Base-by-base conservation (phyloP, 2,888 invertebrate genomes). In the Agrochola lychnidis region DNA sequence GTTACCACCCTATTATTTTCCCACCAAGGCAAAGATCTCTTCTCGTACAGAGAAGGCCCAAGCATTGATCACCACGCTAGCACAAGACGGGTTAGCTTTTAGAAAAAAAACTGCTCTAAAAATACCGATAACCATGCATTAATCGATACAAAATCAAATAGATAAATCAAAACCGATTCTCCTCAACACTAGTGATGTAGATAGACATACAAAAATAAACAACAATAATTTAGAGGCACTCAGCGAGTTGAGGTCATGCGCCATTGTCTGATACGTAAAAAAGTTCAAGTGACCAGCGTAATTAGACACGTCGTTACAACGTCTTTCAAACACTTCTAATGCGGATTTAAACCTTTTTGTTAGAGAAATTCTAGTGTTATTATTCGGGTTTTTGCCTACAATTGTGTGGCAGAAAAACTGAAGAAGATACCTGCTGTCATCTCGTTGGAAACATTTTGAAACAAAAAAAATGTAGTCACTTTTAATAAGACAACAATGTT, bases 231-330 rank as follows among this genome's bases (percentile, higher is more conserved):
- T 90, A 92, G 89, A 86, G 85, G 90, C 92, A 92, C 93, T 94
- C 93, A 92, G 90, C 91, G 90, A 89, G 90, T 88, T 90, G 93
- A 93, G 95, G 94, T 94, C 95, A 94, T 89, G 87, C 91, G 88
- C 89, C 90, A 94, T 95, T 94, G 94, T 95, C 89, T 91, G 91
- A 82, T 84, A 64, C 73, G 80, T 84, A 88, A 89, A 90, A 90
- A 91, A 86, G 85, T 83, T 85, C 61, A 73, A 87, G 82, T 86
- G 87, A 85, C 91, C 91, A 90, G 81, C 78, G 68, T 89, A 87
- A 75, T 68, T 78, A 89, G 92, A 91, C 87, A 90, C 87, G 72
- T 85, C 42, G 76, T 80, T 79, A 79, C 10, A 30, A 72, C 56
- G 64, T 59, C 53, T 70, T 53, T 59, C 57, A 61, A 71, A 81